Base-by-base conservation (phyloP, 2,888 invertebrate species). In the Archips crataeganus region DNA sequence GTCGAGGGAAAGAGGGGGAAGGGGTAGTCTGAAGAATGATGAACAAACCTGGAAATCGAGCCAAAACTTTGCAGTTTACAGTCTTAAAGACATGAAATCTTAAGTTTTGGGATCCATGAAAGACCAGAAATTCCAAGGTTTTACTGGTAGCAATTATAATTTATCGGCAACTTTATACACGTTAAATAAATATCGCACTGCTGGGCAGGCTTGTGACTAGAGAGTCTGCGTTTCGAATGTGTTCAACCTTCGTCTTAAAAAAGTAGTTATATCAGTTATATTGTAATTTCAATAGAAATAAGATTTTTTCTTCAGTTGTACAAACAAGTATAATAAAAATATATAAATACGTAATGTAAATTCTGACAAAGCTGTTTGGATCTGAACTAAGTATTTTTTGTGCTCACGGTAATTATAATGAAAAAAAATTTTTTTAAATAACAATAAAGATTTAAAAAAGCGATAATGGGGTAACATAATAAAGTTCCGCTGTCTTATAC, bases 1-100 rank as follows among this genome's bases (percentile, higher is more conserved):
- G 59, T 34, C 47, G 4, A 76, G 60, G 57, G 62, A 73, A 15
- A 73, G 76, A 32, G 78, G 79, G 4, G 77, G 78, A 6, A 64
- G 77, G 23, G 4, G 45, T 3, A 62, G 36, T 32, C 23, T 36
- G 36, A 15, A 57, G 32, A 57, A 32, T 32, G 57, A 57, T 10
- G 23, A 23, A 32, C 32, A 49, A 49, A n/a, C 32, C 2, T 57
- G 57, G 57, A 57, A 57, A 10, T 23, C 11, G 32, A 32, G 57
- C 23, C 6, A 32, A 11, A 11, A 32, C 10, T 11, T 32, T 57
- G 32, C 11, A 32, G 57, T 10, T 32, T 32, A 11, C 11, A 57
- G 57, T 3, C 57, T 57, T 11, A 32, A 57, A 57, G 57, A 54
- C 9, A 9, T 23, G 57, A 57, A 32, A 2, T 23, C 54, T 11